Percentiles rank a stretch among this genome's conserved stretches.
Conservation (phyloP, 1,140 invertebrate species). For the Lutraria rhynchaena region DNA sequence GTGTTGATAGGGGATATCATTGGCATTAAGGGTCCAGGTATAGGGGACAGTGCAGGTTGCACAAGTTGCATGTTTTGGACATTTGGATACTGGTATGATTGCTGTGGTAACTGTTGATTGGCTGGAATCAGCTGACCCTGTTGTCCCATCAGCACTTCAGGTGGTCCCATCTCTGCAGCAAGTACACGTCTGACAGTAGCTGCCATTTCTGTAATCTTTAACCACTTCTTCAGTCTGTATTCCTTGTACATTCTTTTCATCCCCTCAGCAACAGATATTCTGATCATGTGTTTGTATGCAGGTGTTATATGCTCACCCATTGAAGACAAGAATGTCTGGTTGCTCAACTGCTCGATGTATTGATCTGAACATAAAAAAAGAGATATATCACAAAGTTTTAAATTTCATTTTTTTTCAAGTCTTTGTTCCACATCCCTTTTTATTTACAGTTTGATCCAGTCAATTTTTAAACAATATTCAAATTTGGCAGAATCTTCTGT, state of each 20-base stretch:
- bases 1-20: conserved; percentile 19
- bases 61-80: not conserved
- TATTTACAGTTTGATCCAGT: no score
- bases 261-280: conserved; percentile 49
- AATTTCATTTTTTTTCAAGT: no score
- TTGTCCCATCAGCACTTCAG: not conserved
- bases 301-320: conserved; percentile 42
- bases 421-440: no score
- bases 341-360: conserved; percentile 43
- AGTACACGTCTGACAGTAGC: conserved; percentile 32
- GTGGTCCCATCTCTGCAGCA: not conserved
- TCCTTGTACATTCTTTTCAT: conserved; percentile 56
- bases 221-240: conserved; percentile 52
- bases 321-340: conserved; percentile 45
- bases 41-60: not conserved
- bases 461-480: no score
- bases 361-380: conserved; percentile 36
- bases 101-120: not conserved
- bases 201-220: conserved; percentile 53
- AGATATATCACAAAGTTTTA: no score
- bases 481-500: no score
- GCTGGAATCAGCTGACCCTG: not conserved
- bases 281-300: conserved; percentile 49
- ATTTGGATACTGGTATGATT: not conserved
- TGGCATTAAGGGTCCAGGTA: not conserved